Base-by-base conservation (phyloP, 2,797 vertebrate species). In the Helarctos malayanus region DNA sequence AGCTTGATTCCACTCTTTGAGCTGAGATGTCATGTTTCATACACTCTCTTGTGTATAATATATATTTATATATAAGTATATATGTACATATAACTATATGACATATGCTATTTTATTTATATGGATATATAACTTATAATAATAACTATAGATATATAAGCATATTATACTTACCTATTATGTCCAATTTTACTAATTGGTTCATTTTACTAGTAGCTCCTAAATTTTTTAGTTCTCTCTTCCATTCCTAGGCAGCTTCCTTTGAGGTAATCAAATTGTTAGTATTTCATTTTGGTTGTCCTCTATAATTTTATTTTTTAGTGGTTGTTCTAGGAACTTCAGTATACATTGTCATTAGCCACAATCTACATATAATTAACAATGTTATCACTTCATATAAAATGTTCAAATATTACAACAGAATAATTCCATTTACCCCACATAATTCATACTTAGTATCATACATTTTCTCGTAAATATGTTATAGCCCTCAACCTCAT, bases 261-360 rank as follows among this genome's bases (percentile, higher is more conserved):
- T 93, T 91, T 91, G 32, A 86, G 25, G 11, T 61, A 89, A 73
- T 52, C 5, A 57, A 49, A 75, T 79, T 54, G 35, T 75, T 87
- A 80, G 56, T 32, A 75, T 83, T 79, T 57, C 47, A 65, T 59
- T 65, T 73, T 65, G 38, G 49, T n/a, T n/a, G 21, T 76, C 23
- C 80, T 45, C 14, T 73, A 45, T 91, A 35, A 25, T 89, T 93
- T 87, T 47, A 78, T 61, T 78, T 89, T 85, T 57, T 38, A n/a
- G 3, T 65, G 15, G 32, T 63, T 45, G 38, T 41, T 89, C 10
- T 87, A 61, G 32, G 32, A 84, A 92, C 41, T 49, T 85, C 11
- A 85, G 52, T 69, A 59, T 56, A 7, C 18, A 69, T 61, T 59
- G 83, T 88, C 9, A 89, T 68, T 89, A 80, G 35, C 3, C 38